A percentile compares a stretch with the other conserved stretches of the same genome.
Conservation (phyloP, 1,140 invertebrate species). For the Diuraphis noxia region DNA sequence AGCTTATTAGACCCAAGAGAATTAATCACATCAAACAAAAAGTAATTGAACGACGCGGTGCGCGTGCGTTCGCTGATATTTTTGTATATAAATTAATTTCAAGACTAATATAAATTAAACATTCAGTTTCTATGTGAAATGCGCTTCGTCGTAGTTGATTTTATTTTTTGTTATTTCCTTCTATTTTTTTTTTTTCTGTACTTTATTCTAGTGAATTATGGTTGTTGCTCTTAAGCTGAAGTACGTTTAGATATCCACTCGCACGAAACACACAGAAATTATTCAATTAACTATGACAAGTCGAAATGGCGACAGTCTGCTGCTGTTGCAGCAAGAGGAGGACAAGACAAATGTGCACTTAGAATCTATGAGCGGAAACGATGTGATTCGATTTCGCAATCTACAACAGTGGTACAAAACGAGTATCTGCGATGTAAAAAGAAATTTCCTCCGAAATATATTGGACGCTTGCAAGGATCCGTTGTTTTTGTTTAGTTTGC, state of each 20-base stretch:
- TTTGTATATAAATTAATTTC: neutral
- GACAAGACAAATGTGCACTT: neutral
- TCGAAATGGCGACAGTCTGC: neutral
- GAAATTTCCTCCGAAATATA: neutral
- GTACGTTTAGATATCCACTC: neutral
- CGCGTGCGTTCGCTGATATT: neutral
- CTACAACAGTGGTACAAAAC: neutral
- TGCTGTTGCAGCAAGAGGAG: neutral
- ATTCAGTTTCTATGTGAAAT: neutral
- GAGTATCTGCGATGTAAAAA: neutral
- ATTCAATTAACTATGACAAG: neutral
- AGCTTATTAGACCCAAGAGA: slow-evolving; percentile 20
- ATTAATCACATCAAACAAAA: slow-evolving; percentile 25
- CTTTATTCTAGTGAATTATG: neutral
- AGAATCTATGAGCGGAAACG: neutral
- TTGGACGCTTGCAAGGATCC: neutral
- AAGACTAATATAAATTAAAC: slow-evolving; percentile 16
- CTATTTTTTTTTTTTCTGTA: neutral
- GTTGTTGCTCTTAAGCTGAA: neutral
- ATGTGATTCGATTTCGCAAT: neutral
- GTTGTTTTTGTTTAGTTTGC: neutral
- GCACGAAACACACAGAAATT: neutral
- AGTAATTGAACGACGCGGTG: neutral
- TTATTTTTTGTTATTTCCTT: neutral
- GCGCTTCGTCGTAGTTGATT: neutral